Conservation (phyloP, 1,140 invertebrate genomes). For the Polypedilum vanderplanki region DNA sequence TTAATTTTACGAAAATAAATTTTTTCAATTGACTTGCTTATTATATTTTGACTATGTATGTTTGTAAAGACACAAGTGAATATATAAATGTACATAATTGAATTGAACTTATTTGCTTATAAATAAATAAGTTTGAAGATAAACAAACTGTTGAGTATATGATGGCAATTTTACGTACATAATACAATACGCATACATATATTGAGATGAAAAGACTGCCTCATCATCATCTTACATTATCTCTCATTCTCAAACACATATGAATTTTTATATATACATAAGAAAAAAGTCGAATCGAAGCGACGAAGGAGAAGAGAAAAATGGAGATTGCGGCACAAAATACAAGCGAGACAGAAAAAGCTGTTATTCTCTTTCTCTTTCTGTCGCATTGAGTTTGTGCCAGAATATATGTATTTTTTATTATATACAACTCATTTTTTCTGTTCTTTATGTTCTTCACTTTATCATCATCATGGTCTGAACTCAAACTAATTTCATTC, state of each 20-base stretch:
- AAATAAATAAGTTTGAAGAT: background rate
- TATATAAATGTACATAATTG: background rate
- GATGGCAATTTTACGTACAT: no score
- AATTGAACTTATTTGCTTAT: background rate
- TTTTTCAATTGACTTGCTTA: background rate
- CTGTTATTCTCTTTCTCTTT: background rate
- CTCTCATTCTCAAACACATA: background rate
- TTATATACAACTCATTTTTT: background rate
- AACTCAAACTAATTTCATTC: background rate
- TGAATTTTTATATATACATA: background rate
- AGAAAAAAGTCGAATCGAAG: conserved; percentile 4
- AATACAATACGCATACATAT: no score
- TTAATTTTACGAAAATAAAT: background rate
- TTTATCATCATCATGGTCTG: conserved; percentile 7
- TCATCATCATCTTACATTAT: no score
- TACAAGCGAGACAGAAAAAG: background rate
- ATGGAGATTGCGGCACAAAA: background rate
- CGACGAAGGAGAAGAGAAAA: background rate
- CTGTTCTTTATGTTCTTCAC: conserved; percentile 11
- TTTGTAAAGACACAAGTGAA: background rate
- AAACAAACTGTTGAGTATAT: no score
- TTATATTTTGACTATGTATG: background rate
- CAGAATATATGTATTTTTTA: background rate
- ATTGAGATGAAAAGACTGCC: no score
- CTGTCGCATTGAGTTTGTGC: background rate